Evolutionary conservation across 2,888 invertebrate genomes (phyloP), one percentile per base, ranked within the genome.

Genomic region (Halictus ligatus): DNA sequence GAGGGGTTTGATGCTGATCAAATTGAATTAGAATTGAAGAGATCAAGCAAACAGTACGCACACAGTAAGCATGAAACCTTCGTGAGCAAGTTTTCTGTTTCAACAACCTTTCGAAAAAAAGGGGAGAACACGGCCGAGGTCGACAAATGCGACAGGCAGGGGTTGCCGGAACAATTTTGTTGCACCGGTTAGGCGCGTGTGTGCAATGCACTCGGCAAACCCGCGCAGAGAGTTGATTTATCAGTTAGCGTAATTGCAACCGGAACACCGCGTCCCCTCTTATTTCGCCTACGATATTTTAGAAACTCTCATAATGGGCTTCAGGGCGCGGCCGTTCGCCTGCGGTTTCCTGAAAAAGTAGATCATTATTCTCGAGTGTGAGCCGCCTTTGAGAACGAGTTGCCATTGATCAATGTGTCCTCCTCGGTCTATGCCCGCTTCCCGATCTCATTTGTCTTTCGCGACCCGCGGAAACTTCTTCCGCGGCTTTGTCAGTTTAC

Each of bases 331-430:
- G 67, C 25, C 72, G 77, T 77, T 81, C 77, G 60, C 71, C 80
- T 40, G 75, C 60, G 81, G 54, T 35, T 58, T 50, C 21, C 74
- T 78, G 78, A 71, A 81, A 77, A 77, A 78, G 78, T 78, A 50
- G 81, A 82, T 82, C 81, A 74, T 82, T 82, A 78, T 74, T 78
- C 81, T 64, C 67, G 54, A 78, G 74, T 64, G 77, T 40, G 73
- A 73, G 67, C 74, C 40, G 46, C 67, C 74, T 69, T 54, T 67
- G 12, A 67, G 67, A 81, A 78, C 73, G 74, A 46, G 67, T 35
- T 43, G 73, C 46, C 81, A 50, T 74, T 74, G 78, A 78, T 82
- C 75, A 71, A 86, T 50, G 25, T 69, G 54, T 72, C 83, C 60
- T 58, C 40, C 54, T 29, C 43, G 50, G 54, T 83, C 75, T 69